Conservation (phyloP, 2,888 invertebrate species). For the Plebejus anna region DNA sequence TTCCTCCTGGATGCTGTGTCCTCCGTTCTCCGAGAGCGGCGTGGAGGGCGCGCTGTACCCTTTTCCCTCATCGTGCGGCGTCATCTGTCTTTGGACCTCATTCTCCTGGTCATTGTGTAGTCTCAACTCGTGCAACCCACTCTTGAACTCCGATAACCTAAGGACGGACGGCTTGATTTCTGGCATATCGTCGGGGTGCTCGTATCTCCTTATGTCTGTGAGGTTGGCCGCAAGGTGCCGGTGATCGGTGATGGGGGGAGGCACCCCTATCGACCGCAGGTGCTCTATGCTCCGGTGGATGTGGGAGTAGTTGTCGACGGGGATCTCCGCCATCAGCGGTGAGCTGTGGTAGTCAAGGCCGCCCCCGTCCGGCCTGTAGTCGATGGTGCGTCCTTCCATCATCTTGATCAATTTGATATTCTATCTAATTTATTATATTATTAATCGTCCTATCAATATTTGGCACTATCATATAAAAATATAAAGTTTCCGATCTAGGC, state of each 20-base stretch:
- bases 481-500: conserved; percentile 55
- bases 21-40: conserved; percentile 73
- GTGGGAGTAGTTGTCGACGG: conserved; percentile 82
- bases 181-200: conserved; percentile 72
- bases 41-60: conserved; percentile 77
- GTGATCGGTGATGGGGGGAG: conserved; percentile 70
- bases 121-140: conserved; percentile 68
- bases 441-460: conserved; percentile 56
- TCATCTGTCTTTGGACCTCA: conserved; percentile 67
- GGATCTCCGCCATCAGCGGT: conserved; percentile 84
- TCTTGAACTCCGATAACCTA: conserved; percentile 73
- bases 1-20: conserved; percentile 71
- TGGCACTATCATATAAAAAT: conserved; percentile 77
- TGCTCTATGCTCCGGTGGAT: conserved; percentile 84
- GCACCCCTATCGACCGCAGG: conserved; percentile 80
- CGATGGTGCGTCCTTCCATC: conserved; percentile 79
- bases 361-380: conserved; percentile 79
- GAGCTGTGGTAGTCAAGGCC: conserved; percentile 84
- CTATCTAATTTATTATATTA: conserved; percentile 63
- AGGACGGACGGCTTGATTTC: conserved; percentile 76
- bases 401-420: conserved; percentile 61
- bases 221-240: conserved; percentile 71
- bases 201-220: conserved; percentile 72
- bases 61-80: conserved; percentile 72
- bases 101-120: conserved; percentile 69